Evolutionary conservation across 23 tunicate species (phyloP).

Genomic region (Oikopleura dioica): DNA sequence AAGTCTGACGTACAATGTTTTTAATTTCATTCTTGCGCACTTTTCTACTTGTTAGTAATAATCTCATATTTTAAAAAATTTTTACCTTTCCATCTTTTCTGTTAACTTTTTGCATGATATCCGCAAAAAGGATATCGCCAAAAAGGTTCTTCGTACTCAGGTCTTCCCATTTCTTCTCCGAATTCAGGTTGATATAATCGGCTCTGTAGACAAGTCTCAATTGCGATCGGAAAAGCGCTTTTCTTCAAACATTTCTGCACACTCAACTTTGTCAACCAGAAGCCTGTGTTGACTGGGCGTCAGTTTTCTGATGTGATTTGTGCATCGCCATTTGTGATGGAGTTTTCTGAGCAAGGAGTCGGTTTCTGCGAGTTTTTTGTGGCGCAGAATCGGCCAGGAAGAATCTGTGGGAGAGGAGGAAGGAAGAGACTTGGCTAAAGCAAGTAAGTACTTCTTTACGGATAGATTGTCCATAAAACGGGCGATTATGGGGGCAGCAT

Average conservation of each 20-base stretch:
- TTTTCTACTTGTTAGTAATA: too few species aligned
- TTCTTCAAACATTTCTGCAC: background rate
- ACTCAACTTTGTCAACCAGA: background rate
- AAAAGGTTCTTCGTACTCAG: background rate
- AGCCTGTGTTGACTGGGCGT: background rate
- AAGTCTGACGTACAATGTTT: too few species aligned
- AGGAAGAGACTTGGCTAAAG: background rate
- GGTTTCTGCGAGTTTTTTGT: too few species aligned
- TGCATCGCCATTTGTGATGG: slow-evolving; percentile 10
- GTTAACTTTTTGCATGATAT: slow-evolving; percentile 3
- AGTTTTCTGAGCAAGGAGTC: background rate
- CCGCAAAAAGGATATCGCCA: background rate
- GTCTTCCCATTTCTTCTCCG: slow-evolving; percentile 7
- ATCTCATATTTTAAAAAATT: too few species aligned
- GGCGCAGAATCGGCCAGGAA: background rate
- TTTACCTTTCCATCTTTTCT: background rate
- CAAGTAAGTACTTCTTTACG: background rate
- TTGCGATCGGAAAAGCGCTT: slow-evolving; percentile 10
- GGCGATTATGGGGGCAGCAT: slow-evolving; percentile 62
- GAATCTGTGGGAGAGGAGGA: background rate
- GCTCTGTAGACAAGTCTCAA: background rate
- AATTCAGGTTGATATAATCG: slow-evolving; percentile 3
- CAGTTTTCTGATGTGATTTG: background rate
- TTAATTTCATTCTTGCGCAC: too few species aligned
- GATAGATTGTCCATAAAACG: slow-evolving; percentile 29